Percentiles rank a stretch among this genome's conserved stretches.
These are phyloP conservation scores for Trochalopteron elliotii DNA, from an alignment of 2,113 vertebrate species.

Conservation along the genomic window DNA sequence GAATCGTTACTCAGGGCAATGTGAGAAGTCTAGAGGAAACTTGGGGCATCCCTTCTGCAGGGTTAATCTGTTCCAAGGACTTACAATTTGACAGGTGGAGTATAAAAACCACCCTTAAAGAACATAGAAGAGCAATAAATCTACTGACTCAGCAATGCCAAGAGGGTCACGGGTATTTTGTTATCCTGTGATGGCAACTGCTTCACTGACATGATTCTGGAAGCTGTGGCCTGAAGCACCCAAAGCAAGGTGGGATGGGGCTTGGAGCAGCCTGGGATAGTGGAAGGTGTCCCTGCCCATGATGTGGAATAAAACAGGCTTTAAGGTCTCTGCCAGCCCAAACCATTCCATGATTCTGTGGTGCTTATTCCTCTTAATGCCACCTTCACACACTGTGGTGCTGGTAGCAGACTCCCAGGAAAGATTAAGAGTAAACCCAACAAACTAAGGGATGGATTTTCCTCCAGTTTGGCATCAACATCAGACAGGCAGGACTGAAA, in stretches of 20 bases:
- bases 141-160: neutral
- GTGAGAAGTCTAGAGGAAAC: neutral
- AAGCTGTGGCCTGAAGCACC: neutral
- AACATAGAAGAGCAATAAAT: neutral
- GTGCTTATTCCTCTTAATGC: neutral
- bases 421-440: neutral
- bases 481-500: neutral
- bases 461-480: neutral
- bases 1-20: conserved; percentile 5
- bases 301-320: neutral
- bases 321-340: neutral
- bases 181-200: neutral
- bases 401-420: neutral
- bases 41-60: neutral
- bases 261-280: neutral
- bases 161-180: neutral
- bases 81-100: conserved; percentile 3
- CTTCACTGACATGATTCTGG: neutral
- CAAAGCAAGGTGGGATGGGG: fast-evolving
- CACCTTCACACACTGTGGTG: neutral
- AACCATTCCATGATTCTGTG: neutral
- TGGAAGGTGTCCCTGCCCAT: neutral
- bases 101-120: conserved; percentile 18
- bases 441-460: neutral
- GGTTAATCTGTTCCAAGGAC: conserved; percentile 16